Evolutionary conservation across 1,140 invertebrate species (phyloP), one percentile per base, ranked within the genome.

Genomic region (Drosophila arizonae): DNA sequence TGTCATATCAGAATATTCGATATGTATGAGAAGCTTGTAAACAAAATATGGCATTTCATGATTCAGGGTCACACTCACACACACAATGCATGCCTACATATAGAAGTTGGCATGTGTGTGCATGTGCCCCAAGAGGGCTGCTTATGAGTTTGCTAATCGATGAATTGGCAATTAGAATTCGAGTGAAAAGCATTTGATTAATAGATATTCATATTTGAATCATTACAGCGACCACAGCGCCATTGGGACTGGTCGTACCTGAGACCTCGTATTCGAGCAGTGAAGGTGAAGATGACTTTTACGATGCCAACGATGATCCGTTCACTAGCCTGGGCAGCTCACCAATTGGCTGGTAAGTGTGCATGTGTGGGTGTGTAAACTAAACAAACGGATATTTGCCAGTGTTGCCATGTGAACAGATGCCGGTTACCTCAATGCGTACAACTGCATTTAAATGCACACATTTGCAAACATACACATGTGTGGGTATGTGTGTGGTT

Each of bases 281-380:
- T 41, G 98, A 99, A 91, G 98, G 98, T 80, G 98, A 99, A 88
- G 98, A 99, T 74, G 97, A 99, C 92, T 99, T 97, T 92, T 99
- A 95, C 91, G 98, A 99, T 93, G 98, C 98, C 8, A 95, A 97
- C 75, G 97, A 98, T 79, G 94, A 95, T 75, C 95, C 95, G 10
- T 94, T 94, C 72, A 92, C 91, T 28, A 93, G 91, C 76, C 70
- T 91, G 76, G 61, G 91, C 72, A 87, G 92, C 78, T 84, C 93
- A 67, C 79, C 93, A 48, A 92, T 93, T 55, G 93, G 92, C 92
- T 90, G 90, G 90, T 91, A 74, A 91, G 90, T 91, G 51, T 52
- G 24, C 17, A 13, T 15, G 43, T 9, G n/a, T 17, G 6, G 10
- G 17, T 46, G 15, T 46, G 43, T 46, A 65, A 4, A 69, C 15